Evolutionary conservation across 2,797 vertebrate genomes (phyloP), one percentile per base, ranked within the genome.

Genomic region (Peromyscus attwateri): DNA sequence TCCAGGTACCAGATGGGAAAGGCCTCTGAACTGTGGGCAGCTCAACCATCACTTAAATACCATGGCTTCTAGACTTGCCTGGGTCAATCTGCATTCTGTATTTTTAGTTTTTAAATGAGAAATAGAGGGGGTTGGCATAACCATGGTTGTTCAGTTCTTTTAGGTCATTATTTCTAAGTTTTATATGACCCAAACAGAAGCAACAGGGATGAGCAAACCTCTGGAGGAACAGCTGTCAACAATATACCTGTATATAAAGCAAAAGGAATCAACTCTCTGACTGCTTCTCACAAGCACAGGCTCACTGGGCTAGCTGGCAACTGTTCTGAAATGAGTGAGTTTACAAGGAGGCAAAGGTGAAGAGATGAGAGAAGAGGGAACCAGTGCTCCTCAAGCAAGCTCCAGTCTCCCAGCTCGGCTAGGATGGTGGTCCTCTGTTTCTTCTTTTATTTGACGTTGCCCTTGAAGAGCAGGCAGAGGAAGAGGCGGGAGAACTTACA

Each of bases 91-190:
- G 79, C 16, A 40, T 71, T 73, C 81, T n/a, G 12, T 31, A 91
- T 55, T 95, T 85, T 92, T 49, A 93, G 85, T 57, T 87, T 94
- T 95, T 68, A 85, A 94, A 96, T 73, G 16, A 94, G 37, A 96
- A 93, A 85, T 40, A 31, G 66, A 76, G 29, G 46, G 5, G 10
- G 52, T 52, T 93, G 77, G 82, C 57, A 89, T 87, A 93, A 81
- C 68, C 10, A 29, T 52, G 40, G 31, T 4, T 68, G 37, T 83
- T 79, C 62, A 64, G 84, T 75, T 85, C 12, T 62, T 62, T 95
- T 70, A 64, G 3, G 29, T 88, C 87, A 29, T n/a, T 95, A 70
- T 62, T 6, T 66, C 43, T 62, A 85, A 84, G 87, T 89, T 89
- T 83, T 43, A 31, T 6, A 88, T 77, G 79, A 89, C 80, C 29